These are phyloP conservation scores for Pongo abelii DNA, from an alignment of 2,113 vertebrate genomes.

Conservation along the genomic window DNA sequence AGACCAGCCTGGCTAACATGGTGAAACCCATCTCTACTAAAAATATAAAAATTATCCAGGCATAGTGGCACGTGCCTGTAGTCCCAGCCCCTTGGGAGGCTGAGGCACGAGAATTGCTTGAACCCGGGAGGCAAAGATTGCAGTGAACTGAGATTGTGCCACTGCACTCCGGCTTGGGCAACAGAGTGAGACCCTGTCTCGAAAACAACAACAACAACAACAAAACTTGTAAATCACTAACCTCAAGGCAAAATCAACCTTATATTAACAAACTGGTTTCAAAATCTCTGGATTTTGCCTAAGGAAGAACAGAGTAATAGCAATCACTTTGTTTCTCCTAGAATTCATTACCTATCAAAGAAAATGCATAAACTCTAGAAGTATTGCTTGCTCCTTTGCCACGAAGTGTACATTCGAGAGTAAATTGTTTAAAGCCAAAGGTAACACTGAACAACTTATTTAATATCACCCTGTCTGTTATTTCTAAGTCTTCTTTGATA, in stretches of 20 bases:
- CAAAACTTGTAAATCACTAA: not conserved
- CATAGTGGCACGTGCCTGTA: no score
- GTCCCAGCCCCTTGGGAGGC: no score
- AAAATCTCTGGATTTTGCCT: constrained; percentile 12
- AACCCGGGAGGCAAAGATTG: no score
- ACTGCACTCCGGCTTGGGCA: no score
- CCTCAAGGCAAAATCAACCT: not conserved
- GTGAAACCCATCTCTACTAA: no score
- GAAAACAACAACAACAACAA: no score
- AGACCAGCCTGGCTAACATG: no score
- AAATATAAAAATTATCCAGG: no score
- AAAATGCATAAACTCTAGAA: not conserved
- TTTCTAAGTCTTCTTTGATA: not conserved
- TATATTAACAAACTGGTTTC: not conserved
- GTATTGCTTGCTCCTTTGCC: not conserved
- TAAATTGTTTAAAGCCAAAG: not conserved
- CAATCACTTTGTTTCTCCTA: not conserved
- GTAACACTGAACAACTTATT: not conserved
- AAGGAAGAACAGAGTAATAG: not conserved
- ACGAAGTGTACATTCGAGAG: not conserved
- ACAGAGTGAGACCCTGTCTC: no score
- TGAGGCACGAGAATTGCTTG: no score
- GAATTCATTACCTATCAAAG: constrained; percentile 8
- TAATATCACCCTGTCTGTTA: not conserved
- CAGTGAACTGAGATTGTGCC: no score